A percentile compares a stretch with the other conserved stretches of the same genome.
Evolutionary conservation across 1,140 invertebrate species (phyloP).

Genomic region (Sesamia nonagrioides): DNA sequence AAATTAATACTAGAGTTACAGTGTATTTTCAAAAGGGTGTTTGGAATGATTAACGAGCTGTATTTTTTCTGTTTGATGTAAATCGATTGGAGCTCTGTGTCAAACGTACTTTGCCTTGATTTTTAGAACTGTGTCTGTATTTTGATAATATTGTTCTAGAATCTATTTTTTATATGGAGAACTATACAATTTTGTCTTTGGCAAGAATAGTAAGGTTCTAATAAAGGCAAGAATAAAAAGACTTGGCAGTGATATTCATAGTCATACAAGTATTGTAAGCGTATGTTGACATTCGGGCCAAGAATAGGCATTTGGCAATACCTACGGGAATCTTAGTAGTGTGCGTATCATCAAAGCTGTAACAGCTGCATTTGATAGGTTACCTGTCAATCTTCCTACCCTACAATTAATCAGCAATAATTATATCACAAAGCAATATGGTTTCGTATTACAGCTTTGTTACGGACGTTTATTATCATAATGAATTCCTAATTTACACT

Average conservation of each 20-base stretch:
- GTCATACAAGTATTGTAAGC: too few relatives aligned
- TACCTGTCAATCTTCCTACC: background rate
- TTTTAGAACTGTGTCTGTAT: background rate
- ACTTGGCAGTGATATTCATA: too few relatives aligned
- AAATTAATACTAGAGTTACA: conserved; percentile 49
- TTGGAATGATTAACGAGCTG: conserved; percentile 59
- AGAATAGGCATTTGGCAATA: too few relatives aligned
- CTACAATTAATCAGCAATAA: background rate
- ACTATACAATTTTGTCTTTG: too few relatives aligned
- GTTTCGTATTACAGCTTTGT: background rate
- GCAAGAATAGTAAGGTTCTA: too few relatives aligned
- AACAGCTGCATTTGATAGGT: conserved; percentile 6
- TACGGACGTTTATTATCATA: background rate
- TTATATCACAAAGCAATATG: background rate
- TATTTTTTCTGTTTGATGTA: conserved; percentile 53
- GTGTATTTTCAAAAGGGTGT: conserved; percentile 55
- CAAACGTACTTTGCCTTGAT: background rate
- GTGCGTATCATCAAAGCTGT: background rate
- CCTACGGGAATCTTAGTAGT: too few relatives aligned
- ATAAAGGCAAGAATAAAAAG: too few relatives aligned
- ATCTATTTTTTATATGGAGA: background rate
- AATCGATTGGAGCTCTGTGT: conserved; percentile 42
- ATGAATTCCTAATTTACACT: conserved; percentile 18
- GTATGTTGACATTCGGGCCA: too few relatives aligned
- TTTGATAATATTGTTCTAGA: background rate